Evolutionary conservation across 2,888 invertebrate species (phyloP).

Genomic region (Phaonia tiefii): DNA sequence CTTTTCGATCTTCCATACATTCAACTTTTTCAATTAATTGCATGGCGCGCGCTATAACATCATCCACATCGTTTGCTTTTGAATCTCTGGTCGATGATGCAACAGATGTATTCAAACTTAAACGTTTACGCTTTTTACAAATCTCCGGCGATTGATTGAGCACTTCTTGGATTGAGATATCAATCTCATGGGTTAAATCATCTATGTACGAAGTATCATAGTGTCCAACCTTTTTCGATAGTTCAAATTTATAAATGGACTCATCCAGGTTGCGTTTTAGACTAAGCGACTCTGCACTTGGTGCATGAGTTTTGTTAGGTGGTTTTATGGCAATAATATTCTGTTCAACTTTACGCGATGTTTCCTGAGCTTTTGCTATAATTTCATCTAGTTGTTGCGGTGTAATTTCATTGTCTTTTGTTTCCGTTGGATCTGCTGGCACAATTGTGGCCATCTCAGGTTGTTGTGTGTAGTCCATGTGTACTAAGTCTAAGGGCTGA

Average conservation of each 20-base stretch:
- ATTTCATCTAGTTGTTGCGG: constrained; percentile 60
- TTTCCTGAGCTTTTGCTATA: constrained; percentile 69
- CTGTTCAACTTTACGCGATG: constrained; percentile 66
- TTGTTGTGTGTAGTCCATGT: constrained; percentile 54
- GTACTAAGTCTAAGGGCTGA: constrained; percentile 69
- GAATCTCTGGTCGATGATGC: constrained; percentile 28
- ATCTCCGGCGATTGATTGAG: constrained; percentile 13
- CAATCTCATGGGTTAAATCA: constrained; percentile 52
- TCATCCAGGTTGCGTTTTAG: constrained; percentile 69
- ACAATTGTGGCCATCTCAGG: not conserved
- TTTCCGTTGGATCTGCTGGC: not conserved
- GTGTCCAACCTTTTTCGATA: constrained; percentile 69
- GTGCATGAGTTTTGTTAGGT: constrained; percentile 33
- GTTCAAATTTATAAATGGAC: constrained; percentile 70
- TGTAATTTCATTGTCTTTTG: constrained; percentile 8
- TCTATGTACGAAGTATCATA: constrained; percentile 59
- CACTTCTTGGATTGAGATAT: constrained; percentile 63
- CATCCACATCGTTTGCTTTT: constrained; percentile 53
- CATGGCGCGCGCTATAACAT: constrained; percentile 69
- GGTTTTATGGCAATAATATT: constrained; percentile 61
- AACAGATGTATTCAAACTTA: constrained; percentile 23
- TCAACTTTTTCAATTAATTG: constrained; percentile 69
- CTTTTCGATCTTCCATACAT: constrained; percentile 69
- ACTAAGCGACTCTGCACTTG: constrained; percentile 39
- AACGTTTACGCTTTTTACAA: constrained; percentile 27